Evolutionary conservation across 2,888 invertebrate species (phyloP).

Genomic region (Oscheius myriophilus): DNA sequence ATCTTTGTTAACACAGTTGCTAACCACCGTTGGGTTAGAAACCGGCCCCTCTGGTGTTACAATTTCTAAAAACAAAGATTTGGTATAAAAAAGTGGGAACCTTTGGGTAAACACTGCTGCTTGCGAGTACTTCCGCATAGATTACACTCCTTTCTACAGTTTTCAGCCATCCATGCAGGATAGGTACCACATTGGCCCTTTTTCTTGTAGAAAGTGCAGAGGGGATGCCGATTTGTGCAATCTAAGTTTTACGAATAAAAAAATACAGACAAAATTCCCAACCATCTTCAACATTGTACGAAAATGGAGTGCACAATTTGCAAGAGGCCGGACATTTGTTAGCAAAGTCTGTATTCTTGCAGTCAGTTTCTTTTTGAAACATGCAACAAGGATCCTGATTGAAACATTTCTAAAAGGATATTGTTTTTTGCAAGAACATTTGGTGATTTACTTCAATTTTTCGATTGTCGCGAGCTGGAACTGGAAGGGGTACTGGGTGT

Average conservation of each 20-base stretch:
- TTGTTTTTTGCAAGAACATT: background rate
- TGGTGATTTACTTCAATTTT: background rate
- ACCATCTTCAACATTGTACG: no score
- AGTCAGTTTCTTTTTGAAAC: background rate
- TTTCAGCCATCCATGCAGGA: background rate
- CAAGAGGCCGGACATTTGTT: background rate
- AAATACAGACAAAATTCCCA: no score
- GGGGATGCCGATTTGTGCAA: conserved; percentile 1
- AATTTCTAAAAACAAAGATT: no score
- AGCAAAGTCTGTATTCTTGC: background rate
- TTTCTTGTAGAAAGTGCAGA: background rate
- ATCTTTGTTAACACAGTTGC: background rate
- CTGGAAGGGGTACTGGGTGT: background rate
- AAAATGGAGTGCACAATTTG: background rate
- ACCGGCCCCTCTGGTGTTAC: no score
- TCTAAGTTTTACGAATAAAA: background rate
- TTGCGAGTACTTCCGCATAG: background rate
- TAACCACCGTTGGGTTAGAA: background rate
- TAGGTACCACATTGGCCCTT: conserved; percentile 1
- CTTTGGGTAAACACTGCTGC: background rate
- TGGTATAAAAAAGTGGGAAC: no score
- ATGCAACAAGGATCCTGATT: no score
- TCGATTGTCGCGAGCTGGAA: background rate
- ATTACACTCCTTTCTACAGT: background rate
- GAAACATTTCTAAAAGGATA: background rate